A percentile compares a stretch with the other conserved stretches of the same genome.
These are phyloP conservation scores for Halcyon badia DNA, from an alignment of 2,797 vertebrate genomes.

Conservation along the genomic window DNA sequence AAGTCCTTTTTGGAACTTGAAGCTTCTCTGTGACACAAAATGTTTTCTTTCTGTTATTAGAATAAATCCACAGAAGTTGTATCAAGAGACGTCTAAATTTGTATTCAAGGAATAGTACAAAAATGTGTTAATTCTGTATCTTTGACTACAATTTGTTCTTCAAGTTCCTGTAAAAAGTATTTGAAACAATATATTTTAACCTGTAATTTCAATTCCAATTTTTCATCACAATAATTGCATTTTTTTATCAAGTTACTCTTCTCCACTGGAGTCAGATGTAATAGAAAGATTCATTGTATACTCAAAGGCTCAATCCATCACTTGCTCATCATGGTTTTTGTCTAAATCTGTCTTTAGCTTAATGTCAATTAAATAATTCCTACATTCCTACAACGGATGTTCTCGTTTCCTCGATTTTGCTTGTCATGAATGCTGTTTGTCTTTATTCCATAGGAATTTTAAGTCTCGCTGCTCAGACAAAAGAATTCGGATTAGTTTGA, in stretches of 20 bases:
- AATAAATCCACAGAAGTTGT: background rate
- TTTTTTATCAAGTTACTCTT: background rate
- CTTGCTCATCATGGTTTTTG: background rate
- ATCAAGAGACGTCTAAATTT: background rate
- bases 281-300: background rate
- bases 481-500: background rate
- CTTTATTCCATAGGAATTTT: background rate
- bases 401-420: background rate
- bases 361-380: constrained; percentile 24
- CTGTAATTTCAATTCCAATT: background rate
- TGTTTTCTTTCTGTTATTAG: background rate
- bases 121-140: background rate
- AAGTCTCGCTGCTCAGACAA: background rate
- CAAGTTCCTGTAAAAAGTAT: background rate
- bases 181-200: background rate
- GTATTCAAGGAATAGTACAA: background rate
- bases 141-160: background rate
- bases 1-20: background rate
- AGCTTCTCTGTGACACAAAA: background rate
- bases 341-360: constrained; percentile 4
- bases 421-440: background rate
- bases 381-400: background rate
- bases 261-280: background rate
- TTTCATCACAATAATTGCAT: background rate
- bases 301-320: constrained; percentile 1